Evolutionary conservation across 2,797 vertebrate genomes (phyloP).

Genomic region (Sciaenops ocellatus): DNA sequence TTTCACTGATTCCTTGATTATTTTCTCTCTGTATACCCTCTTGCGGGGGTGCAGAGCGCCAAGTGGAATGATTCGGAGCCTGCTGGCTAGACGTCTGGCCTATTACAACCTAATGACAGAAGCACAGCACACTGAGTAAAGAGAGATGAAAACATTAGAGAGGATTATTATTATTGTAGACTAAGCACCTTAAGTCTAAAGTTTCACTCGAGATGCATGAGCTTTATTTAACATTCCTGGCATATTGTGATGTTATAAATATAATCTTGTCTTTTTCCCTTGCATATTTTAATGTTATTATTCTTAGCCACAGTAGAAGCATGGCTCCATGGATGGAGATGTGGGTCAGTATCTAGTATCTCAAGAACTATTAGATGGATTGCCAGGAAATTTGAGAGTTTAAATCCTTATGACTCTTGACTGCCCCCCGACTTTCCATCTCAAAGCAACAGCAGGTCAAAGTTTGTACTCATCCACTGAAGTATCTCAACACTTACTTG

Average conservation of each 20-base stretch:
- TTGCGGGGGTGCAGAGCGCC: conserved; percentile 30
- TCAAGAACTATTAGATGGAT: background rate
- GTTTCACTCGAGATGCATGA: conserved; percentile 1
- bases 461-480: background rate
- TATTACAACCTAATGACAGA: conserved; percentile 62
- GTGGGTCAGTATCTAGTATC: background rate
- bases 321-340: background rate
- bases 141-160: conserved; percentile 32
- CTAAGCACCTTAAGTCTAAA: conserved; percentile 17
- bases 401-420: background rate
- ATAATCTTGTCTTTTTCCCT: background rate
- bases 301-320: background rate
- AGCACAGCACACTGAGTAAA: conserved; percentile 34
- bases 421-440: background rate
- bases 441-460: background rate
- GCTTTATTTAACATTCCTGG: background rate
- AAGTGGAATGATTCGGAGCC: conserved; percentile 49
- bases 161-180: conserved; percentile 35
- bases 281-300: background rate
- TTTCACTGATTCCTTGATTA: conserved; percentile 64
- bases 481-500: background rate
- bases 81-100: conserved; percentile 50
- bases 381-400: background rate
- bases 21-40: conserved; percentile 49
- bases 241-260: background rate